Evolutionary conservation across 2,797 vertebrate species (phyloP), one percentile per base, ranked within the genome.

Genomic region (Caiman crocodilus): DNA sequence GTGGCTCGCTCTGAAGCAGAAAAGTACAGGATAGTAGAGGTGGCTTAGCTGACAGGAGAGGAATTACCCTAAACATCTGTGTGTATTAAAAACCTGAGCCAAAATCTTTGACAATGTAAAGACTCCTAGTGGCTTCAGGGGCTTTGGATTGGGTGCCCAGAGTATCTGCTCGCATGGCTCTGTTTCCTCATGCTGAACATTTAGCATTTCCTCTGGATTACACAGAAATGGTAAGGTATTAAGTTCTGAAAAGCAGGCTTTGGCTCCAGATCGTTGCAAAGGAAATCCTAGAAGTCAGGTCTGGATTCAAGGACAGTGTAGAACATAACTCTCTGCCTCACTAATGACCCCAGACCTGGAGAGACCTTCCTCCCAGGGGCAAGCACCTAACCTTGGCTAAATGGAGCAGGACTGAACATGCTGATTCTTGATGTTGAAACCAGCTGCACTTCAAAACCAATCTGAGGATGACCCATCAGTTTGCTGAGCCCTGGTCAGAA

Each of bases 31-130:
- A 0, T 5, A 79, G 81, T 26, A 89, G 64, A 32, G 35, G 23
- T 58, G 69, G 82, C 57, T 57, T 61, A 81, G 80, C 69, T 91
- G 92, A 93, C 94, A 91, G 61, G 76, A 79, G 81, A 88, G 94
- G 80, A 88, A 79, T 50, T 50, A 25, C 74, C 89, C 92, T 71
- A 95, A 77, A 96, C 87, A 90, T 89, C 92, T 96, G 87, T 81
- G 86, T 74, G 89, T 10, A 0, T 87, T 83, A 79, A 67, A 42
- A 79, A 79, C 79, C 63, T 83, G 30, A 4, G 61, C 59, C 87
- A 50, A 96, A 42, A 74, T 69, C 65, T 42, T 61, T 61, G 92
- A 86, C 95, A 95, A 90, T 26, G 42, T 84, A 92, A 92, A 94
- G 82, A 71, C 60, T 92, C 89, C 65, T 65, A 94, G 65, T 67